phyloP scores from a whole-genome alignment of 2,888 invertebrate genomes.

The Anagyrus pseudococci region DNA sequence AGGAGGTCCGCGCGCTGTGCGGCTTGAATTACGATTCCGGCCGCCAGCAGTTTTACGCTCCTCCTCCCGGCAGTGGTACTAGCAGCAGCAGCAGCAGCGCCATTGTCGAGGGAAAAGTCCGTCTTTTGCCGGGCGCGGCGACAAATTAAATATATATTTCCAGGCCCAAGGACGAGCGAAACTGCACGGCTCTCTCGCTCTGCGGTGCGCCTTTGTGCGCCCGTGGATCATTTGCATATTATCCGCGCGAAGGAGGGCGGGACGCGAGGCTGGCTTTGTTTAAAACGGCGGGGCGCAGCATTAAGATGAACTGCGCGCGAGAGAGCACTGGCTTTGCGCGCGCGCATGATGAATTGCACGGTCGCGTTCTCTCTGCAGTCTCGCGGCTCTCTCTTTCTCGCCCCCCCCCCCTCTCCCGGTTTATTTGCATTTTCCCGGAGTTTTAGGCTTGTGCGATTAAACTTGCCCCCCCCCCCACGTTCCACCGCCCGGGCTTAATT shows the following conservation, averaged over 20 bases:
- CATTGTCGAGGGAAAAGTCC: slow-evolving; percentile 46
- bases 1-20: too few relatives aligned
- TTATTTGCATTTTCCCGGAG: background rate
- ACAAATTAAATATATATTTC: slow-evolving; percentile 32
- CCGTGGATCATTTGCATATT: slow-evolving; percentile 14
- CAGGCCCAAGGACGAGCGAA: slow-evolving; percentile 7
- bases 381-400: too few relatives aligned
- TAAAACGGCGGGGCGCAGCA: background rate
- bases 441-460: too few relatives aligned
- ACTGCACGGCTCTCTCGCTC: background rate
- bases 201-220: background rate
- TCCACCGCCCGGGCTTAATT: background rate
- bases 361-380: too few relatives aligned
- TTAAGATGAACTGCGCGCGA: slow-evolving; percentile 8
- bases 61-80: too few relatives aligned
- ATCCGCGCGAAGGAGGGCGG: background rate
- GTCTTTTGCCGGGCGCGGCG: slow-evolving; percentile 36
- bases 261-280: slow-evolving; percentile 7
- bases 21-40: too few relatives aligned
- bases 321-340: slow-evolving; percentile 6
- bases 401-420: too few relatives aligned
- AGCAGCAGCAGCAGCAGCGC: too few relatives aligned
- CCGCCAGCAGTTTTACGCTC: too few relatives aligned
- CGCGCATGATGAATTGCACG: background rate
- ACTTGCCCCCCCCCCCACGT: too few relatives aligned